phyloP scores from a whole-genome alignment of 2,888 invertebrate genomes.

The Frankliniella intonsa region DNA sequence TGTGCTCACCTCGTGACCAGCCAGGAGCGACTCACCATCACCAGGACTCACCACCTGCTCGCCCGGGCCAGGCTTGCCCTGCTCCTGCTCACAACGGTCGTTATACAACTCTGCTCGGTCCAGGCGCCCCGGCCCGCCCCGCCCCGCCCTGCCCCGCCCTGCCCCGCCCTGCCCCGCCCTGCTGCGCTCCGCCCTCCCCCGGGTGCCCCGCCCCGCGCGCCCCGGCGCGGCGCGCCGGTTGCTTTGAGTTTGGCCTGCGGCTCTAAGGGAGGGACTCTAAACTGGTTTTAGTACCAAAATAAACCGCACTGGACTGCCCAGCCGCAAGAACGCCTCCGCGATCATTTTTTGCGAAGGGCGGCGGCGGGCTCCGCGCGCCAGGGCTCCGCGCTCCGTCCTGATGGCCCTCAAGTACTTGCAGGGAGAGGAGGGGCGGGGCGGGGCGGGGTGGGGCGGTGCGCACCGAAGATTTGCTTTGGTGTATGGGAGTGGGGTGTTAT shows the following conservation, averaged over 20 bases:
- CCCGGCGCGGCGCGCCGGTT: too few relatives aligned
- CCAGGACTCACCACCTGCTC: background rate
- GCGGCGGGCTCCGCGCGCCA: background rate
- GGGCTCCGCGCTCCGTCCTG: background rate
- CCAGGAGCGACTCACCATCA: too few relatives aligned
- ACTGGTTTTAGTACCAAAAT: slow-evolving; percentile 6
- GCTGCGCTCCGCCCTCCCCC: too few relatives aligned
- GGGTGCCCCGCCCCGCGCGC: too few relatives aligned
- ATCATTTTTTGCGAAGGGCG: background rate
- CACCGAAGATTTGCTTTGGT: too few relatives aligned
- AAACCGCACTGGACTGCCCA: background rate
- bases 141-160: too few relatives aligned
- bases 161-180: too few relatives aligned
- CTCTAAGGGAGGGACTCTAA: background rate
- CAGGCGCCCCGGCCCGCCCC: too few relatives aligned
- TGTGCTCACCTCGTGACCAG: background rate
- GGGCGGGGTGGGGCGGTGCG: too few relatives aligned
- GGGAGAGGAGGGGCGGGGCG: too few relatives aligned
- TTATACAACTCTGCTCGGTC: background rate
- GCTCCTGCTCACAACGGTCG: background rate
- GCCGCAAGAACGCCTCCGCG: background rate
- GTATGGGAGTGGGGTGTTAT: too few relatives aligned
- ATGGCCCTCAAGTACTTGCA: background rate
- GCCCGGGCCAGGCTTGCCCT: too few relatives aligned
- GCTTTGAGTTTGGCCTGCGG: background rate